phyloP scores from a whole-genome alignment of 2,797 vertebrate species.

The Pterois miles region DNA sequence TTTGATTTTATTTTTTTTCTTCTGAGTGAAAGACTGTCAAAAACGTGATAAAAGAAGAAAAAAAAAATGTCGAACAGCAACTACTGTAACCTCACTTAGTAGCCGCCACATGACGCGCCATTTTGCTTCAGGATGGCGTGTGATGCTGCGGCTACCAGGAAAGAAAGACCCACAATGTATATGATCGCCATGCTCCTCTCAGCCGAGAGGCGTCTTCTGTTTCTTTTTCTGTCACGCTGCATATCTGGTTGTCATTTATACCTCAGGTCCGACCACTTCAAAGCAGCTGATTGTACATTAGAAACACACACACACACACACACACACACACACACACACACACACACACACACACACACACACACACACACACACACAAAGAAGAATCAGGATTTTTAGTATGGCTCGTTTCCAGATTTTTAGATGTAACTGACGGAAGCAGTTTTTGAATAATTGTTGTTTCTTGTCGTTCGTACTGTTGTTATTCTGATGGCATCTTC shows the following conservation, averaged over 20 bases:
- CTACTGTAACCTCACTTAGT: constrained; percentile 80
- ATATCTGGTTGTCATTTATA: constrained; percentile 82
- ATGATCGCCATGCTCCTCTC: constrained; percentile 70
- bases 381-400: constrained; percentile 81
- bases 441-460: constrained; percentile 62
- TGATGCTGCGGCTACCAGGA: constrained; percentile 38
- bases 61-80: constrained; percentile 66
- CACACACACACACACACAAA: constrained; percentile 28
- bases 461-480: constrained; percentile 54
- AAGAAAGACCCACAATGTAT: constrained; percentile 56
- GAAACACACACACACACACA: constrained; percentile 43
- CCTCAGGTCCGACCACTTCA: constrained; percentile 85
- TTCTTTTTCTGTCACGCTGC: constrained; percentile 69
- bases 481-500: constrained; percentile 41
- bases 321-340: constrained; percentile 20
- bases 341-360: constrained; percentile 26
- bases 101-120: constrained; percentile 55
- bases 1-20: constrained; percentile 36
- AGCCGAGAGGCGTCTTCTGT: constrained; percentile 40
- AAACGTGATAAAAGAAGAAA: constrained; percentile 48
- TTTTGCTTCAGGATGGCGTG: constrained; percentile 45
- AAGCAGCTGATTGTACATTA: constrained; percentile 85
- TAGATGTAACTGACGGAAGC: constrained; percentile 61
- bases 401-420: constrained; percentile 71
- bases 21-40: constrained; percentile 69